Base-by-base conservation (phyloP, 2,888 invertebrate genomes). In the Toxonevra muliebris region DNA sequence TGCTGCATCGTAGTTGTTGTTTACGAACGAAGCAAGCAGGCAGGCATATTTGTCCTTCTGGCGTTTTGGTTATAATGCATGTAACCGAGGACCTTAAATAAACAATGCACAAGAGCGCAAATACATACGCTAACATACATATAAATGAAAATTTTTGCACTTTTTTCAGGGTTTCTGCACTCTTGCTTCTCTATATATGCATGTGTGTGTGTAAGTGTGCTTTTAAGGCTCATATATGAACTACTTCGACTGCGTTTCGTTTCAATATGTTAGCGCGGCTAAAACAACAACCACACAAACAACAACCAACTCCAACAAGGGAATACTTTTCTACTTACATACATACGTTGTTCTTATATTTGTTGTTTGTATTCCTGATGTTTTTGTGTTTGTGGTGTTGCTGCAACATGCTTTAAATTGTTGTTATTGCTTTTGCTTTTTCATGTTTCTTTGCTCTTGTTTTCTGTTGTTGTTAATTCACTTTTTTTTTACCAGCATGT, bases 41-140 rank as follows among this genome's bases (percentile, higher is more conserved):
- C 62, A 42, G 5, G 20, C 11, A 40, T 3, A 40, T 11, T 57
- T 19, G 43, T 58, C 11, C n/a, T 55, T 30, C 40, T 55, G 12
- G 7, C 30, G 30, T 40, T 42, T 54, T 58, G 45, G 17, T 42
- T 59, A 71, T 81, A 76, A 77, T 77, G 75, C 79, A 80, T 81
- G 74, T 74, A 69, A 73, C 69, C 62, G 52, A 64, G 69, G 73
- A 74, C 74, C 71, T 76, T 63, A 71, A 72, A 75, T 73, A 76
- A 75, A 74, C 72, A 72, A 69, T 71, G 67, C 70, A 75, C 73
- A 68, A 71, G 17, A 54, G 13, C 12, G n/a, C 13, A 41, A 13
- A 19, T 3, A 54, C 48, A 63, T 69, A 69, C 69, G 66, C 69
- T 62, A 66, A 72, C 68, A 67, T 69, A 72, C 65, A 70, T 63